Evolutionary conservation across 1,140 invertebrate genomes (phyloP).

Genomic region (Eumaeus atala): DNA sequence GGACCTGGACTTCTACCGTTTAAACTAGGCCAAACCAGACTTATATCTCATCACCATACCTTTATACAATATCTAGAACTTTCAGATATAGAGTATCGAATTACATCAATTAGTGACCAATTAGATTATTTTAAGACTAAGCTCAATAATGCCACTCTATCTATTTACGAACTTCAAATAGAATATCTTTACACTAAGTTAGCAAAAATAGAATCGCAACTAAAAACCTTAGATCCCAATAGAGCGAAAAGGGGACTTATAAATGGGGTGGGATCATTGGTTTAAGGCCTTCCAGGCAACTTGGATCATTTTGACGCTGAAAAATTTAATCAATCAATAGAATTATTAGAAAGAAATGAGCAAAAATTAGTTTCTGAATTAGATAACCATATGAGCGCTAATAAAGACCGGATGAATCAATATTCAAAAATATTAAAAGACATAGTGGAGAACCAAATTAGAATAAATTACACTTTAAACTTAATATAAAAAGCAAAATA

Average conservation of each 20-base stretch:
- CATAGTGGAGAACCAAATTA: constrained; percentile 11
- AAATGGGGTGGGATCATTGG: constrained; percentile 20
- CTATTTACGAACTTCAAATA: too few species aligned
- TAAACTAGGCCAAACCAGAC: constrained; percentile 17
- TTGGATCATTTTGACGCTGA: constrained; percentile 22
- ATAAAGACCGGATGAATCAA: constrained; percentile 10
- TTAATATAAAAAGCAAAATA: too few species aligned
- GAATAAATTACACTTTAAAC: constrained; percentile 11
- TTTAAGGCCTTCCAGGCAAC: constrained; percentile 26
- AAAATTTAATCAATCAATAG: too few species aligned
- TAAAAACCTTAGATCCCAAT: constrained; percentile 16
- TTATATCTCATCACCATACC: too few species aligned
- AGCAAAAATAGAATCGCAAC: not conserved
- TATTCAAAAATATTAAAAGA: not conserved
- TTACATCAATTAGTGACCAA: too few species aligned
- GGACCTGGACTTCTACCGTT: constrained; percentile 22
- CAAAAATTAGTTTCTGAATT: constrained; percentile 15
- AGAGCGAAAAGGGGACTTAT: constrained; percentile 21
- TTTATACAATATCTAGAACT: too few species aligned
- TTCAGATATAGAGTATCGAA: too few species aligned
- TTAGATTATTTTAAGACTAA: too few species aligned
- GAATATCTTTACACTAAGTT: too few species aligned
- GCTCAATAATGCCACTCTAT: too few species aligned
- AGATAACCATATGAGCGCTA: constrained; percentile 21
- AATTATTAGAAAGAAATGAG: constrained; percentile 8